Percentiles rank a stretch among this genome's conserved stretches.
Conservation (phyloP, 2,888 invertebrate species). For the Prionchulus punctatus region DNA sequence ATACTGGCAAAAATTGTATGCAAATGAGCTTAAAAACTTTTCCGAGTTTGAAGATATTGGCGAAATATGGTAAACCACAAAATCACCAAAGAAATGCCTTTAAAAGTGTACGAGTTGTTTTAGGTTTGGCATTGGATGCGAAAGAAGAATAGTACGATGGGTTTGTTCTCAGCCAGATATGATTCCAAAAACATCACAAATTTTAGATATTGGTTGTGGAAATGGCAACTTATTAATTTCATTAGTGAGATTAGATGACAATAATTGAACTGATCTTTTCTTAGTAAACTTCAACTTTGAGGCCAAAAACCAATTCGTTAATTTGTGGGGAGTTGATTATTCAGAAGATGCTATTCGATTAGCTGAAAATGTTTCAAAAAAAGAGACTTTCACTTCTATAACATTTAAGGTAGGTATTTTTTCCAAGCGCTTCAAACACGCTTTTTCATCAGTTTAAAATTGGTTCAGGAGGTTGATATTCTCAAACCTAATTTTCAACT, state of each 20-base stretch:
- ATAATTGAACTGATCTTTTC: background rate
- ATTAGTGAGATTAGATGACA: background rate
- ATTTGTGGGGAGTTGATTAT: background rate
- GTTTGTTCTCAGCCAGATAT: background rate
- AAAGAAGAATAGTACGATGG: too few relatives aligned
- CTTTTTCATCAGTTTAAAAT: background rate
- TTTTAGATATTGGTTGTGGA: slow-evolving; percentile 1
- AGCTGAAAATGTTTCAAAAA: background rate
- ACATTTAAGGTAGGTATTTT: background rate
- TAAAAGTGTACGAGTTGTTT: background rate
- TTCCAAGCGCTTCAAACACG: background rate
- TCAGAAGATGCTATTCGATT: background rate
- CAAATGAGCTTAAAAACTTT: background rate
- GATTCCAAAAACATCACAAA: background rate
- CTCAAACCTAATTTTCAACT: background rate
- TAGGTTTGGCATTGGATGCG: slow-evolving; percentile 7
- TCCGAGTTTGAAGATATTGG: background rate
- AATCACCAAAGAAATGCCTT: background rate
- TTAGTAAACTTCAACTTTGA: background rate
- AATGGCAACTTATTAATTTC: background rate
- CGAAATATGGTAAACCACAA: background rate
- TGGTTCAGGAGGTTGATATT: background rate
- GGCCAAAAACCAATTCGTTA: background rate
- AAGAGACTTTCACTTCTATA: background rate
- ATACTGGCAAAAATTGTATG: background rate